These are phyloP conservation scores for Nematostella vectensis DNA, from an alignment of 92 coral and sea anemone genomes.

Conservation along the genomic window DNA sequence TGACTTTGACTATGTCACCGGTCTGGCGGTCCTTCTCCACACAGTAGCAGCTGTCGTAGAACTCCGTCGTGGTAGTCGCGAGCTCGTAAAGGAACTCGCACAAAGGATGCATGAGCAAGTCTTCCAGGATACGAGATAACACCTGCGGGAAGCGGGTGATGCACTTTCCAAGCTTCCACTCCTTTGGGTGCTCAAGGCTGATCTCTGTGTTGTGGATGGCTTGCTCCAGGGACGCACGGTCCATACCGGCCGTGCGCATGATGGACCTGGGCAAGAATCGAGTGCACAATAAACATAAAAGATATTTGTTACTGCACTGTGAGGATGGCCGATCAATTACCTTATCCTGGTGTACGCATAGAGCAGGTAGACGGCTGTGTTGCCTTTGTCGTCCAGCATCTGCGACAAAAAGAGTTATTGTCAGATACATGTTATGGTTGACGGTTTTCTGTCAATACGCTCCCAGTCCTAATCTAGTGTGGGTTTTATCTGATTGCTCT, in stretches of 20 bases:
- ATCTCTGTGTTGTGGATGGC: slow-evolving; percentile 51
- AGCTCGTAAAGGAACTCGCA: slow-evolving; percentile 97
- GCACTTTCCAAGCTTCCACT: slow-evolving; percentile 97
- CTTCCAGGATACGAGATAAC: slow-evolving; percentile 76
- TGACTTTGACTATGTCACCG: slow-evolving; percentile 68
- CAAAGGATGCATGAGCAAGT: slow-evolving; percentile 73
- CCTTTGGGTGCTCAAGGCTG: slow-evolving; percentile 88
- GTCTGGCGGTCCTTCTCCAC: slow-evolving; percentile 93
- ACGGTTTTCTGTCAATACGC: too few species aligned
- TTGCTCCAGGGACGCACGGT: slow-evolving; percentile 60
- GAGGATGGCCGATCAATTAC: too few species aligned
- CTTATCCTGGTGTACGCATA: slow-evolving; percentile 94
- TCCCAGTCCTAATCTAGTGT: too few species aligned
- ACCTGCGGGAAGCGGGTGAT: slow-evolving; percentile 91
- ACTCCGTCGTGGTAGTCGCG: slow-evolving; percentile 91
- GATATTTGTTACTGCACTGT: not conserved
- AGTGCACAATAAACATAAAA: not conserved
- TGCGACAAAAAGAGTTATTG: slow-evolving; percentile 3
- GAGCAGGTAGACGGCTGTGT: slow-evolving; percentile 91
- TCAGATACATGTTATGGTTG: too few species aligned
- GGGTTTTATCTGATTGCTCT: too few species aligned
- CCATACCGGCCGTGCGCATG: slow-evolving; percentile 83
- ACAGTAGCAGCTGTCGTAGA: slow-evolving; percentile 96
- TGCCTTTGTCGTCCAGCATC: slow-evolving; percentile 99
- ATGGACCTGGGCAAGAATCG: slow-evolving; percentile 51